Base-by-base conservation (phyloP, 30 jellyfish, hydroid and myxozoan species). In the Hydra vulgaris region DNA sequence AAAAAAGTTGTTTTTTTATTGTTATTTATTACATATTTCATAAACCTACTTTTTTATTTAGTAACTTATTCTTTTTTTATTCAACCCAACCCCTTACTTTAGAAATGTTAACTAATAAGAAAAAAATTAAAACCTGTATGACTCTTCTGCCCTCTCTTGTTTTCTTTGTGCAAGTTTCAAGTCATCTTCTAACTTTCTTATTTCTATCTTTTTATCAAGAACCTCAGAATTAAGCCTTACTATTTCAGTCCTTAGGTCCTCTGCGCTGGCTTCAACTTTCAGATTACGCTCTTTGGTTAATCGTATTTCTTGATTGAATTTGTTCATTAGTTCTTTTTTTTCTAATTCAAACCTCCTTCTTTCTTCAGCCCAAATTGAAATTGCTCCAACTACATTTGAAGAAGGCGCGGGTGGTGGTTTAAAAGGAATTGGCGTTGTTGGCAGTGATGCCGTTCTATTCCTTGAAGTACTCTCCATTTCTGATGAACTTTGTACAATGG, bases 121-220 rank as follows among this genome's bases (percentile, higher is more conserved):
- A 68, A 68, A 68, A 20, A 7, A 0, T 76, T 53, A n/a, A n/a
- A n/a, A 80, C 87, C 72, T 66, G 87, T 80, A 70, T 21, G 84
- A 25, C 27, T 80, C 87, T 68, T 80, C 84, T 1, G 23, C 40
- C 66, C 87, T 70, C 5, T 1, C 87, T 66, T 80, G 71, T 66
- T 70, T 80, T 80, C 87, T 25, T 22, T 70, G 23, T 4, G 52
- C 21, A 12, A 66, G 16, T 26, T 67, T 70, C 71, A 80, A 27
- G 25, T 80, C 87, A 26, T 80, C 87, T 80, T 80, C 71, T 4
- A 66, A 25, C 40, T 53, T 24, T 0, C 54, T 23, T 22, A 80
- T 19, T 66, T 66, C 80, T 26, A 80, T 66, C 84, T 80, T 67
- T 70, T 70, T 70, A 53, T 80, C 23, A n/a, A 80, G 87, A 15